Conservation (phyloP, 2,888 invertebrate genomes). For the Drosophila recens region DNA sequence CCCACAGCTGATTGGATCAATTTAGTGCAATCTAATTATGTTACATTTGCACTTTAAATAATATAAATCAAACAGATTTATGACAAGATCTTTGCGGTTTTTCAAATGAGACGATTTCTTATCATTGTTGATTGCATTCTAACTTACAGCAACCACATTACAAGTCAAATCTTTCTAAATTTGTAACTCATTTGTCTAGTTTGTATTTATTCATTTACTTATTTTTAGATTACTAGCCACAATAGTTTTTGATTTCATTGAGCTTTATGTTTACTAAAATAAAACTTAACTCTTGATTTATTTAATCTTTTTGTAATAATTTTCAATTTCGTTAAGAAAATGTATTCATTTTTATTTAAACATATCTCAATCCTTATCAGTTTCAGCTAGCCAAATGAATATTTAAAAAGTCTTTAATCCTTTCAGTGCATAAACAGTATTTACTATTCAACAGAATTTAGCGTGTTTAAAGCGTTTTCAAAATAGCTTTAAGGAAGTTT, state of each 20-base stretch:
- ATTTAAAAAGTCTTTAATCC: no score
- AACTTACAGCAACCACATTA: not conserved
- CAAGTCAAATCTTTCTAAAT: not conserved
- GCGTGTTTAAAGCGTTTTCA: not conserved
- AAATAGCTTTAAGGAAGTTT: constrained; percentile 1
- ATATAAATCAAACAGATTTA: constrained; percentile 6
- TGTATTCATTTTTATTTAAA: no score
- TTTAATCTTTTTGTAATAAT: not conserved
- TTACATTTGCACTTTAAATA: constrained; percentile 7
- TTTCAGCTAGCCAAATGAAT: no score
- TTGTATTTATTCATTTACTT: constrained; percentile 1
- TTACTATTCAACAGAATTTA: not conserved
- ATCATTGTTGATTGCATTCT: constrained; percentile 1
- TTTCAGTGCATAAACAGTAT: no score
- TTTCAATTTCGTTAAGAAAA: no score
- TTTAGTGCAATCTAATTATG: constrained; percentile 5
- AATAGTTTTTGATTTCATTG: not conserved
- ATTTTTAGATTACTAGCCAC: not conserved
- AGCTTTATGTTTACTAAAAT: no score
- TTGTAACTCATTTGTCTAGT: not conserved
- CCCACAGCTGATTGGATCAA: constrained; percentile 24
- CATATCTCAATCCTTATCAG: no score
- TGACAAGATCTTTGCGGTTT: constrained; percentile 14
- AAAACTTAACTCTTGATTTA: no score
- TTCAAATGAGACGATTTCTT: constrained; percentile 9